Percentiles rank a stretch among this genome's conserved stretches.
Conservation (phyloP, 1,140 invertebrate species). For the Gonatopus flavifemur region DNA sequence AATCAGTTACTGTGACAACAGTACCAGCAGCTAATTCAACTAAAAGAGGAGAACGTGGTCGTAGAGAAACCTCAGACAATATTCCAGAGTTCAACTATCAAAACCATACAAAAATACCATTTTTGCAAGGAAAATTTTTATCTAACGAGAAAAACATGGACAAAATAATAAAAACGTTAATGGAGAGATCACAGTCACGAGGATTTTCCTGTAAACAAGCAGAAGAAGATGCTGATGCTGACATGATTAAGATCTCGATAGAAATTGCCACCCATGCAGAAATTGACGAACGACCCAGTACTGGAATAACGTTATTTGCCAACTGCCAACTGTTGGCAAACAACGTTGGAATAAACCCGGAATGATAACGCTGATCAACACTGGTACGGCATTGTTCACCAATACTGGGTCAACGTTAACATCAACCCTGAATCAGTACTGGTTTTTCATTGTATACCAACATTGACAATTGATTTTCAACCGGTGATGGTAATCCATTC, state of each 20-base stretch:
- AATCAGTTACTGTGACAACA: background rate
- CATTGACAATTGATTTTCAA: too few species aligned
- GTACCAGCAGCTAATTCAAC: background rate
- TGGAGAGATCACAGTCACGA: constrained; percentile 33
- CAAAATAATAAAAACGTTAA: constrained; percentile 32
- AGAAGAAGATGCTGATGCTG: constrained; percentile 42
- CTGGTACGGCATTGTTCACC: too few species aligned
- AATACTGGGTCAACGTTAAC: too few species aligned
- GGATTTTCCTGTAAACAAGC: constrained; percentile 36
- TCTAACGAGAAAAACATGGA: constrained; percentile 39
- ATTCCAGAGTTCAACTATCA: constrained; percentile 36
- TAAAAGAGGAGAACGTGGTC: constrained; percentile 7
- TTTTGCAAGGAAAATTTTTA: constrained; percentile 44
- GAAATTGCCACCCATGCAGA: too few species aligned
- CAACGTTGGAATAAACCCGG: too few species aligned
- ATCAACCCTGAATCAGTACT: too few species aligned
- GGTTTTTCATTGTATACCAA: too few species aligned
- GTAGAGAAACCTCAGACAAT: background rate
- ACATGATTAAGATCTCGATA: constrained; percentile 43
- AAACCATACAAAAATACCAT: constrained; percentile 36
- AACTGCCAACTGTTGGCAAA: too few species aligned
- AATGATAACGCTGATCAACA: too few species aligned
- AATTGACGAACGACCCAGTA: too few species aligned
- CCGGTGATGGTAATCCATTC: too few species aligned
- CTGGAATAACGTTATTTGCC: too few species aligned